Evolutionary conservation across 2,888 invertebrate species (phyloP), one percentile per base, ranked within the genome.

Genomic region (Candidula unifasciata): DNA sequence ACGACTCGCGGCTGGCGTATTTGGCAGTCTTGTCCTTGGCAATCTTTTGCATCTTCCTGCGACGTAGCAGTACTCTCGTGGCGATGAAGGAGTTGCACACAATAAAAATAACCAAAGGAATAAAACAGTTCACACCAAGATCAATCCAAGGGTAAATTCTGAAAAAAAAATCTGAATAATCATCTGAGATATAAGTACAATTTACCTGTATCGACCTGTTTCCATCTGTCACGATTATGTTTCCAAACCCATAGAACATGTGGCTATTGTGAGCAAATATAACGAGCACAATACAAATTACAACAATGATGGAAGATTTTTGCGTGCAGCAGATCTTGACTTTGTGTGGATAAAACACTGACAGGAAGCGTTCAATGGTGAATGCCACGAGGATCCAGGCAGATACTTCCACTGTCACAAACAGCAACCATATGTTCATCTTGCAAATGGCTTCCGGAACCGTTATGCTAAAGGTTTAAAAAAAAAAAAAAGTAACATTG

Each of bases 301-400:
- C 73, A 21, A 86, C 69, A 16, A 83, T 77, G 1, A 83, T n/a
- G 1, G 90, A 88, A 13, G 84, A 85, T 35, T 74, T 77, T 18
- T 84, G 84, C 8, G 89, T 90, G 83, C 89, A 91, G 27, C 86
- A 79, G 0, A 74, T 37, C 73, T 88, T 89, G 21, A 89, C 90
- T 8, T 76, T 85, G 84, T 90, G 88, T 6, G 91, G 92, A 80
- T 87, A 85, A 88, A 89, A 91, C 10, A 90, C 89, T 8, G n/a
- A n/a, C n/a, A n/a, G n/a, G n/a, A n/a, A n/a, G n/a, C n/a, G n/a
- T n/a, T n/a, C n/a, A n/a, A n/a, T 90, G 10, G 91, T 91, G 37
- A 92, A 90, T 35, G 89, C 88, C 57, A 91, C 90, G 24, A 92
- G 87, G n/a, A 92, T 88, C 92, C 92, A 92, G 0, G 90, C 90